Percentiles rank a stretch among this genome's conserved stretches.
These are phyloP conservation scores for Carlito syrichta DNA, from an alignment of 2,113 vertebrate species.

Conservation along the genomic window DNA sequence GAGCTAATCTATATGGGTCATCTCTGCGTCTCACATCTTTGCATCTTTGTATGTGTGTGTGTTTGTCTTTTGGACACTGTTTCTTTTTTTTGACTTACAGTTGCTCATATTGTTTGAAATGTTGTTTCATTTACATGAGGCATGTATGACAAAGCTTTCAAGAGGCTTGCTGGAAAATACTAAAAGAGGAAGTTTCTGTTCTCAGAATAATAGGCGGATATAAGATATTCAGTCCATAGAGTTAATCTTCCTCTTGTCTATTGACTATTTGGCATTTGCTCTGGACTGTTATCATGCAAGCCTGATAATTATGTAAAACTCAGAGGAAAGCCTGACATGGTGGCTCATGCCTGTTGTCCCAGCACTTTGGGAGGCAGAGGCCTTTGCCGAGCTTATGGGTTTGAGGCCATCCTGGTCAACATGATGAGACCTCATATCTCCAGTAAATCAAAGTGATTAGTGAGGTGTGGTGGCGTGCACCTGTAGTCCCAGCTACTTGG, in stretches of 20 bases:
- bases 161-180: not conserved
- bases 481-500: too few relatives aligned
- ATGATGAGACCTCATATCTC: too few relatives aligned
- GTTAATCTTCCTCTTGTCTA: not conserved
- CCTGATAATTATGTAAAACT: not conserved
- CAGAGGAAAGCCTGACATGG: not conserved
- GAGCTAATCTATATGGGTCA: not conserved
- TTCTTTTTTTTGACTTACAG: not conserved
- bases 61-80: not conserved
- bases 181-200: not conserved
- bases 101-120: slow-evolving; percentile 11
- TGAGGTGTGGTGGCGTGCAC: too few relatives aligned
- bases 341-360: too few relatives aligned
- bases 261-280: not conserved
- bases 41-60: not conserved
- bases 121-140: not conserved
- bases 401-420: too few relatives aligned
- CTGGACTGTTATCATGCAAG: not conserved
- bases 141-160: not conserved
- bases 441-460: too few relatives aligned
- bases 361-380: too few relatives aligned
- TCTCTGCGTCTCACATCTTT: too few relatives aligned
- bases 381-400: too few relatives aligned
- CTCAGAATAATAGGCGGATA: not conserved
- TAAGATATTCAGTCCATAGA: not conserved